Evolutionary conservation across 2,113 vertebrate genomes (phyloP), one percentile per base, ranked within the genome.

Genomic region (Acinonyx jubatus): DNA sequence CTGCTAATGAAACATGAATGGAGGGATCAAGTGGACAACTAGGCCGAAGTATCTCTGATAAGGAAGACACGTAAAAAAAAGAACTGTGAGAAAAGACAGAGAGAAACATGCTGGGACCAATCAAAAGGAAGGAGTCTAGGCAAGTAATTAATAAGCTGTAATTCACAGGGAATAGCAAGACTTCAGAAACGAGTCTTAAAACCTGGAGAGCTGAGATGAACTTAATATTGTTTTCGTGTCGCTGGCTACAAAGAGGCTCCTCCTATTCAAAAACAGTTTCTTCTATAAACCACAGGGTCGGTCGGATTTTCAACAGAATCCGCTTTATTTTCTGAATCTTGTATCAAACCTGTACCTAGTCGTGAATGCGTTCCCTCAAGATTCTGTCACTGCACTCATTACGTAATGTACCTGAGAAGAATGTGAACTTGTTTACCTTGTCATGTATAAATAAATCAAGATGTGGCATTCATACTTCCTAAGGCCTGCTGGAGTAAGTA

Each of bases 1-100:
- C 86, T 73, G 73, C 89, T 97, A 48, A 91, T 97, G 31, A 97
- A 97, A 94, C 81, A 94, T 95, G 97, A 36, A 96, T 89, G 52
- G 45, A 74, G 82, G 52, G 88, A 96, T 91, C 96, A 71, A 73
- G 83, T 91, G 38, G 82, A 86, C 7, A 18, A 12, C 27, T 3
- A 78, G 91, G 93, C 81, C 33, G 41, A 87, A 61, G 31, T 21
- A 83, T 48, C 91, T 93, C 73, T 79, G 89, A 93, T 81, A 93
- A 97, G 68, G 55, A 38, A 74, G 45, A 74, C 16, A 55, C 12
- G 12, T 36, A n/a, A 78, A 89, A n/a, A 78, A 89, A 89, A 66
- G 14, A 71, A 87, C 9, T 27, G 50, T 55, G 41, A 55, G 74
- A 80, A 65, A 63, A 33, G 19, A n/a, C 61, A 74, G 18, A 52